Conservation (phyloP, 1,140 invertebrate species). For the Heliothis virescens region DNA sequence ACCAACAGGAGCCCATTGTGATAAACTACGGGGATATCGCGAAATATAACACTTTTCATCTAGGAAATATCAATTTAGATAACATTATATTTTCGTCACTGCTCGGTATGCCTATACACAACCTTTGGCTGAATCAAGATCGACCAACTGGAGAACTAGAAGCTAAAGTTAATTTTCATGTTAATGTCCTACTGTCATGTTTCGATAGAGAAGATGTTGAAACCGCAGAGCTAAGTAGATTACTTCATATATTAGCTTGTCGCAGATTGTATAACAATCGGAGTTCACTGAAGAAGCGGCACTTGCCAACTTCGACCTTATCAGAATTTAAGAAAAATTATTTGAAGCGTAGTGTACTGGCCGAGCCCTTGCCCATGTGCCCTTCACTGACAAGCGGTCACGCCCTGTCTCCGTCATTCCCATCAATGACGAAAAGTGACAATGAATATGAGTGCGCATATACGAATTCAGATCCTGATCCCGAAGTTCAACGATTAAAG, state of each 20-base stretch:
- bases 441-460: slow-evolving; percentile 47
- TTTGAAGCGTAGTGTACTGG: slow-evolving; percentile 76
- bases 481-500: slow-evolving; percentile 60
- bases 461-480: slow-evolving; percentile 46
- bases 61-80: slow-evolving; percentile 73
- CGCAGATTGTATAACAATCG: slow-evolving; percentile 78
- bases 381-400: slow-evolving; percentile 52
- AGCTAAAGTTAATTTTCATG: slow-evolving; percentile 76
- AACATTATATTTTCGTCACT: slow-evolving; percentile 69
- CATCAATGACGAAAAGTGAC: slow-evolving; percentile 63
- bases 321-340: slow-evolving; percentile 77
- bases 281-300: slow-evolving; percentile 72
- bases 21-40: slow-evolving; percentile 73
- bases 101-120: slow-evolving; percentile 71
- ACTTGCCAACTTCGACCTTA: slow-evolving; percentile 64
- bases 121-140: slow-evolving; percentile 67
- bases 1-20: slow-evolving; percentile 70
- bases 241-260: slow-evolving; percentile 77
- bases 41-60: slow-evolving; percentile 76
- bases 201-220: slow-evolving; percentile 77
- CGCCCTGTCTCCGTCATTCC: slow-evolving; percentile 54
- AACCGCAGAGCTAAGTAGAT: slow-evolving; percentile 70
- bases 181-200: slow-evolving; percentile 74
- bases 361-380: slow-evolving; percentile 68
- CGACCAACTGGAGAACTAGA: slow-evolving; percentile 61